Conservation (phyloP, 2,888 invertebrate genomes). For the Melanostoma scalare region DNA sequence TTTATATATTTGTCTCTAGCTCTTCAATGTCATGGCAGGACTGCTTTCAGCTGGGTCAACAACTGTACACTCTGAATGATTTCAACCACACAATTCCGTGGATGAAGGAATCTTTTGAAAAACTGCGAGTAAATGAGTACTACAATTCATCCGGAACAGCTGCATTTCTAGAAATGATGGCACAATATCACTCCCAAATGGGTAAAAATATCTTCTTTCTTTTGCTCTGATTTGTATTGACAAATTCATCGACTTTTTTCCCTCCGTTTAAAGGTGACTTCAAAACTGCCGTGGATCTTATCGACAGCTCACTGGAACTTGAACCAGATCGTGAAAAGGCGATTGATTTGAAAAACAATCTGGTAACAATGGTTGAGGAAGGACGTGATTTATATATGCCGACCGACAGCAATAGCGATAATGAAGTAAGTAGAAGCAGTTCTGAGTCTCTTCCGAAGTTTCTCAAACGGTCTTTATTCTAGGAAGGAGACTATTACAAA, state of each 20-base stretch:
- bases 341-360: slow-evolving; percentile 92
- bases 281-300: slow-evolving; percentile 90
- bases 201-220: slow-evolving; percentile 64
- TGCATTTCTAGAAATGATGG: slow-evolving; percentile 78
- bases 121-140: slow-evolving; percentile 85
- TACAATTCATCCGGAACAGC: slow-evolving; percentile 74
- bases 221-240: background rate
- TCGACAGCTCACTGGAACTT: slow-evolving; percentile 90
- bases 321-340: slow-evolving; percentile 92
- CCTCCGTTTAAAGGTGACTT: slow-evolving; percentile 86
- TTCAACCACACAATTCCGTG: slow-evolving; percentile 95
- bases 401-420: too few species aligned
- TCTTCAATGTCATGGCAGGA: slow-evolving; percentile 91
- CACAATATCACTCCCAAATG: slow-evolving; percentile 76
- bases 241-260: background rate
- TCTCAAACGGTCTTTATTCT: too few species aligned
- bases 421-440: too few species aligned
- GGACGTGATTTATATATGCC: slow-evolving; percentile 48
- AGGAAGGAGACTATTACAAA: too few species aligned
- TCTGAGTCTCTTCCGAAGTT: too few species aligned
- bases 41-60: slow-evolving; percentile 97
- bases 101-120: slow-evolving; percentile 94
- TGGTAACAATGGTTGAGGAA: slow-evolving; percentile 89
- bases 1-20: slow-evolving; percentile 77
- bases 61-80: slow-evolving; percentile 94